Evolutionary conservation across 1,140 invertebrate species (phyloP).

Genomic region (Galendromus occidentalis): DNA sequence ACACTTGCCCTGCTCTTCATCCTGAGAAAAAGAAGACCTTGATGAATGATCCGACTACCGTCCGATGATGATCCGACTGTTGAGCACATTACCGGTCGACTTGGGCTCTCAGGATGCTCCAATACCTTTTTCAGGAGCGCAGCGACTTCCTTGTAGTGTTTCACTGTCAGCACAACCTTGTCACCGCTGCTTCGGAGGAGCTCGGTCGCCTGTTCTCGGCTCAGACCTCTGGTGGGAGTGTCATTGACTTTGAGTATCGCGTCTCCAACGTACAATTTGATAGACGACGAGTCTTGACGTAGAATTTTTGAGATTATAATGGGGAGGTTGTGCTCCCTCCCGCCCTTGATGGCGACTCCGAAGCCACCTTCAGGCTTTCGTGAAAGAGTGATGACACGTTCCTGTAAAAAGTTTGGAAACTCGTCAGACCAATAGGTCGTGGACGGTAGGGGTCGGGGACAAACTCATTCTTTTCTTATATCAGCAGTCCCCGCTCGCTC

Average conservation of each 20-base stretch:
- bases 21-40: too few relatives aligned
- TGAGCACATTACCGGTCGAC: too few relatives aligned
- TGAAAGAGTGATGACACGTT: not conserved
- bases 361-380: not conserved
- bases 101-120: too few relatives aligned
- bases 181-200: not conserved
- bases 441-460: too few relatives aligned
- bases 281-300: not conserved
- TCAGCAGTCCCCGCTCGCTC: too few relatives aligned
- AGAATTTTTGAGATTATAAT: slow-evolving; percentile 5
- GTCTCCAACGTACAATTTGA: not conserved
- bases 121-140: slow-evolving; percentile 4
- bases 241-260: not conserved
- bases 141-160: slow-evolving; percentile 1
- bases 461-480: too few relatives aligned
- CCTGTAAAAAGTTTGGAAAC: not conserved
- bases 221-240: not conserved
- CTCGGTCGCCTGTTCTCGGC: slow-evolving; percentile 3
- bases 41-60: too few relatives aligned
- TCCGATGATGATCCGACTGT: too few relatives aligned
- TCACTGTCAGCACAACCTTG: not conserved
- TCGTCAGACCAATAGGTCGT: too few relatives aligned
- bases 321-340: not conserved
- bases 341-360: slow-evolving; percentile 3
- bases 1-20: not conserved